Evolutionary conservation across 1,140 invertebrate species (phyloP).

Genomic region (Gonatopus flavifemur): DNA sequence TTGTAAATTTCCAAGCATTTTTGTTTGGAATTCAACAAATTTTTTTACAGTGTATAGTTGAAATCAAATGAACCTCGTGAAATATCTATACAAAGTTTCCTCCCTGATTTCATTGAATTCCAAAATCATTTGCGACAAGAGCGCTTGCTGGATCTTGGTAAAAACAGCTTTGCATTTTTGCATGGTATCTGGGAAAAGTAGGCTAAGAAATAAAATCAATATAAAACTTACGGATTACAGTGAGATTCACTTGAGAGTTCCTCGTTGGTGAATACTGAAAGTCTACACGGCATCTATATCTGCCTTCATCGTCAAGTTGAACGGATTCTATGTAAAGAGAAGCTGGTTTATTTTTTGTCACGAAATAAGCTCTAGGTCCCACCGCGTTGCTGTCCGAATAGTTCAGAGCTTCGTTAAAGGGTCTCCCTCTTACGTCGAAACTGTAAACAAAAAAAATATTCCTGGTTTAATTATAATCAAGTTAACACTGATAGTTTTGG

Average conservation of each 20-base stretch:
- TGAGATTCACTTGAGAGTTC: slow-evolving; percentile 87
- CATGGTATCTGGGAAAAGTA: too few species aligned
- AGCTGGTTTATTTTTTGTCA: slow-evolving; percentile 72
- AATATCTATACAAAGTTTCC: too few species aligned
- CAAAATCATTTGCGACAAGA: too few species aligned
- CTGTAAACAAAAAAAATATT: slow-evolving; percentile 52
- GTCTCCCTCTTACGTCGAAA: slow-evolving; percentile 77
- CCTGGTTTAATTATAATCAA: too few species aligned
- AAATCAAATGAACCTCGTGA: too few species aligned
- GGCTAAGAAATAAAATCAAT: slow-evolving; percentile 10
- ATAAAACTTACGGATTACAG: slow-evolving; percentile 80
- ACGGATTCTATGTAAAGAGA: slow-evolving; percentile 79
- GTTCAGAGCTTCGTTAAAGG: slow-evolving; percentile 74
- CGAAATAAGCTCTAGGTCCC: slow-evolving; percentile 78
- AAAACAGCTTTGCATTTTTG: too few species aligned
- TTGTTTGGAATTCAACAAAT: too few species aligned
- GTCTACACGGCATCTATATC: slow-evolving; percentile 86
- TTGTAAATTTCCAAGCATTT: too few species aligned
- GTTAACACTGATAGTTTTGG: too few species aligned
- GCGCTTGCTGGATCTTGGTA: too few species aligned
- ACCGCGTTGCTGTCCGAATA: slow-evolving; percentile 78
- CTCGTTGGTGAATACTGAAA: slow-evolving; percentile 87
- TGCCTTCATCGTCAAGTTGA: slow-evolving; percentile 79
- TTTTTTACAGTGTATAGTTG: too few species aligned
- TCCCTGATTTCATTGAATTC: too few species aligned